Evolutionary conservation across 1,140 invertebrate species (phyloP), one percentile per base, ranked within the genome.

Genomic region (Campodea augens): DNA sequence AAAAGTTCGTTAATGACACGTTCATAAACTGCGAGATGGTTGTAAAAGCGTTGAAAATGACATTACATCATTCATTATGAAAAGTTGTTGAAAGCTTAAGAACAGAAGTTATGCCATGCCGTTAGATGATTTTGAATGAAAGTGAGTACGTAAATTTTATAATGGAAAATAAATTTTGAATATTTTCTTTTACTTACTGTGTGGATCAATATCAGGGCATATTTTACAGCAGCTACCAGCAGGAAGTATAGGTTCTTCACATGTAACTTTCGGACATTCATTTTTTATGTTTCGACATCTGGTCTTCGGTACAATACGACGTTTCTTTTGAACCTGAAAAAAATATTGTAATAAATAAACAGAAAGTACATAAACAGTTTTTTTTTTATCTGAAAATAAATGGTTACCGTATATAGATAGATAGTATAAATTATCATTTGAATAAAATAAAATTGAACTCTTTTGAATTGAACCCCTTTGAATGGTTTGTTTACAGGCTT

Each of bases 251-350:
- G 87, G 86, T 52, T 87, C 79, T 38, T 81, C 76, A 60, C 88
- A 91, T 13, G 70, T 77, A 1, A 80, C 73, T 56, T 83, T 78
- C 0, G 86, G 86, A 59, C 87, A 91, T 54, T 89, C 81, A 57
- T 82, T 81, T 62, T 88, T 89, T 50, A 91, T 85, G 57, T 87
- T 90, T 45, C 78, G 69, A 62, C 86, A 91, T 48, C 81, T 77
- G 1, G 87, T 81, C 56, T 78, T 74, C 2, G 82, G 85, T 24
- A 87, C 75, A 50, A 88, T 78, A 36, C 82, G 68, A n/a, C 79
- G 67, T 60, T 90, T 89, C 61, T 83, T 85, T 55, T 85, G 83
- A 46, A 87, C 74, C 87, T 91, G 67, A 29, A 70, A 68, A 47
- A 49, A 54, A 61, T 50, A 47, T 46, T 52, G 54, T 44, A 44